A percentile compares a stretch with the other conserved stretches of the same genome.
Conservation (phyloP, 2,888 invertebrate genomes). For the Zygogramma bicolorata region DNA sequence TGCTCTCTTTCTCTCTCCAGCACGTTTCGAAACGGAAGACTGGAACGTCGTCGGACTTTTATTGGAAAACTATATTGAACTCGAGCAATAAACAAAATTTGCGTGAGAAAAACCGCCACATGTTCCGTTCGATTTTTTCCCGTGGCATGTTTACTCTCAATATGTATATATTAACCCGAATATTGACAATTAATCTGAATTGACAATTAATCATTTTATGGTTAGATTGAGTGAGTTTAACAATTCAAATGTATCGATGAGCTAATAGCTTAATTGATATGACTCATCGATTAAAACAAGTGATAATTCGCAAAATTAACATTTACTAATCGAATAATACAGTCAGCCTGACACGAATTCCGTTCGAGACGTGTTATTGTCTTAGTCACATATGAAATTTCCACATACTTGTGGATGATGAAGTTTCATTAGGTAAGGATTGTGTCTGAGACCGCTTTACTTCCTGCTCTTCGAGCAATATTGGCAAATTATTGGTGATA, state of each 20-base stretch:
- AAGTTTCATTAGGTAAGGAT: not conserved
- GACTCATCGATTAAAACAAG: constrained; percentile 57
- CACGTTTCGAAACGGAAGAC: constrained; percentile 10
- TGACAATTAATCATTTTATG: constrained; percentile 51
- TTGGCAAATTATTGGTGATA: not conserved
- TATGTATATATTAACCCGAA: constrained; percentile 40
- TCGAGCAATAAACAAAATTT: constrained; percentile 42
- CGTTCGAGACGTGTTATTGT: constrained; percentile 3
- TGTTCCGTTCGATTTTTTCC: constrained; percentile 25
- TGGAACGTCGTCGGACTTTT: constrained; percentile 27
- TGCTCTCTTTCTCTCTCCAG: constrained; percentile 28
- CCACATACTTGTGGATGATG: not conserved
- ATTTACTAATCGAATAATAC: constrained; percentile 46
- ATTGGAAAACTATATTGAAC: constrained; percentile 44
- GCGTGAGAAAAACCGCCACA: constrained; percentile 40
- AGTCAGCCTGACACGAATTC: constrained; percentile 41
- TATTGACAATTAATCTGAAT: constrained; percentile 41
- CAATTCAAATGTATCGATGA: constrained; percentile 63
- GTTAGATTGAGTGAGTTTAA: constrained; percentile 56
- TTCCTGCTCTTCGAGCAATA: not conserved
- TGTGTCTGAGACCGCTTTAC: not conserved
- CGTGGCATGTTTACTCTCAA: constrained; percentile 34
- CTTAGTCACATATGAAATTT: constrained; percentile 2
- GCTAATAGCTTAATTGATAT: constrained; percentile 60
- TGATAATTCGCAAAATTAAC: constrained; percentile 52